These are phyloP conservation scores for Xestia c-nigrum DNA, from an alignment of 2,888 invertebrate species.

Conservation along the genomic window DNA sequence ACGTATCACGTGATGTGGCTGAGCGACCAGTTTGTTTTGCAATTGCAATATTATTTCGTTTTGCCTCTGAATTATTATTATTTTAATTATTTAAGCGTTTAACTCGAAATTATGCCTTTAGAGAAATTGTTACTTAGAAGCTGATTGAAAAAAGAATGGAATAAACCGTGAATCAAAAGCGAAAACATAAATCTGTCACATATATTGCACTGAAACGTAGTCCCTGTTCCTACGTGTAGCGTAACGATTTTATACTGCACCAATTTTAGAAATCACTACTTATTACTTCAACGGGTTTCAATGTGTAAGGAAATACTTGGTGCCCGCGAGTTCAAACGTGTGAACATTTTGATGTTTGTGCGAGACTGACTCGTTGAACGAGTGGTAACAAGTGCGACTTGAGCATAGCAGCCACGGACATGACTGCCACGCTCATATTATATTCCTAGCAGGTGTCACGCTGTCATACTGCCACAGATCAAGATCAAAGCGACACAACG, in stretches of 20 bases:
- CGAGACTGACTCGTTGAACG: no score
- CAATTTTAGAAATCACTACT: background rate
- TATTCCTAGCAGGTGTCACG: background rate
- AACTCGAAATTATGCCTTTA: background rate
- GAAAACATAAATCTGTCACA: background rate
- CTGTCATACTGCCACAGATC: background rate
- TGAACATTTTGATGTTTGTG: no score
- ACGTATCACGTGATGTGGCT: background rate
- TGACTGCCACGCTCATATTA: background rate
- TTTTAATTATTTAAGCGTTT: background rate
- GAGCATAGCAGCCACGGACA: no score
- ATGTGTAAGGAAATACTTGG: background rate
- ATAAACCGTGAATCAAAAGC: background rate
- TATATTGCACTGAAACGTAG: background rate
- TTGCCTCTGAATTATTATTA: background rate
- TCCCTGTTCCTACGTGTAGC: background rate
- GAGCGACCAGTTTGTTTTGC: background rate
- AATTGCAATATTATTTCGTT: slow-evolving; percentile 2
- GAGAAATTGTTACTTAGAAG: background rate
- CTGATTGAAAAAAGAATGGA: background rate
- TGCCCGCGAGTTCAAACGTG: no score
- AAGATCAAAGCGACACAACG: background rate
- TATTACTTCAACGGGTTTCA: background rate
- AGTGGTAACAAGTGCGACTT: no score
- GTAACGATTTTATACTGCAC: background rate